phyloP scores from a whole-genome alignment of 2,888 invertebrate genomes.

The Andrena haemorrhoa region DNA sequence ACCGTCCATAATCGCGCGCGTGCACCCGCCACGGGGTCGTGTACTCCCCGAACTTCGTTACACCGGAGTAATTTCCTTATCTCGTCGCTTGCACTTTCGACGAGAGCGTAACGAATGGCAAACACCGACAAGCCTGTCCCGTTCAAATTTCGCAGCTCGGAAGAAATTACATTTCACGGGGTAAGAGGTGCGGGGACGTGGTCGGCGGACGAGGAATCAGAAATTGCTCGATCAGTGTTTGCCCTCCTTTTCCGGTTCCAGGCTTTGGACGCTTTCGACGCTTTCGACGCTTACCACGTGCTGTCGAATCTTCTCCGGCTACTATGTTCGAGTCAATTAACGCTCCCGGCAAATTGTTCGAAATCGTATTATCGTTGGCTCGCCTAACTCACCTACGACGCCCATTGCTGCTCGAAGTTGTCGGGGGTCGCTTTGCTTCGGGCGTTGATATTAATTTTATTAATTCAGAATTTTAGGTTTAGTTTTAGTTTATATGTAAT shows the following conservation, averaged over 20 bases:
- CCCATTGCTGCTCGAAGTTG: constrained; percentile 14
- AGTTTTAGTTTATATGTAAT: no score
- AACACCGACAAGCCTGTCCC: constrained; percentile 32
- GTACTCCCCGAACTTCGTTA: constrained; percentile 49
- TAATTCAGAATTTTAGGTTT: no score
- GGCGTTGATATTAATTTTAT: constrained; percentile 13
- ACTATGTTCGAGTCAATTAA: constrained; percentile 72
- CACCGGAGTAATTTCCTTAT: constrained; percentile 42
- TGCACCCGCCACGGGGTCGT: constrained; percentile 7
- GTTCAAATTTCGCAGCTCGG: constrained; percentile 35
- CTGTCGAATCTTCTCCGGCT: constrained; percentile 21
- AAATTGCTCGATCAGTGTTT: constrained; percentile 74
- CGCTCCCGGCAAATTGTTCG: constrained; percentile 71
- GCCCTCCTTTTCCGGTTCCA: constrained; percentile 67
- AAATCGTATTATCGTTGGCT: constrained; percentile 73
- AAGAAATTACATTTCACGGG: constrained; percentile 59
- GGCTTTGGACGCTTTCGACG: constrained; percentile 34
- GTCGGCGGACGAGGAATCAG: constrained; percentile 52
- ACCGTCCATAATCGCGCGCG: constrained; percentile 19
- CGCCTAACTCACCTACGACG: constrained; percentile 3
- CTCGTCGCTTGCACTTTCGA: constrained; percentile 46
- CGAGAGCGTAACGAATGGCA: constrained; percentile 47
- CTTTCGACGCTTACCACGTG: constrained; percentile 23
- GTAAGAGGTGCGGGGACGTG: not conserved
- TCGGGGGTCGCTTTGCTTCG: constrained; percentile 23